Evolutionary conservation across 2,888 invertebrate genomes (phyloP), one percentile per base, ranked within the genome.

Genomic region (Chydorus sphaericus): DNA sequence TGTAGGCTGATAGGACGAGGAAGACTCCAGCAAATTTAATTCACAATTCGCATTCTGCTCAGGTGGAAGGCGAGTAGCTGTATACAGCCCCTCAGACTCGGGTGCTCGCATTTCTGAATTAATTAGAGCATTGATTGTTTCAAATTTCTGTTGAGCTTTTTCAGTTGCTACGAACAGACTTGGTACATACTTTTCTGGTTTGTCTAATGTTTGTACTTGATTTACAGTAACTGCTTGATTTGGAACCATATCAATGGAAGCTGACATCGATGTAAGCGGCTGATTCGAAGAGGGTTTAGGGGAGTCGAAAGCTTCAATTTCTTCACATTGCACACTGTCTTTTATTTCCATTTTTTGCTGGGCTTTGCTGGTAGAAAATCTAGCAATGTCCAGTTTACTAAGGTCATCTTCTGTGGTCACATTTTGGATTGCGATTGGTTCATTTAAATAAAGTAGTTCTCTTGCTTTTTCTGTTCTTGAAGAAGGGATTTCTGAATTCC

Each of bases 81-180:
- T 67, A 59, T 80, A 74, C 23, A 74, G 71, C 2, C 80, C 81
- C 73, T 84, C 84, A 59, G 77, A 75, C 69, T 85, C 85, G 59
- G 81, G 78, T 1, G 80, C 75, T 62, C 80, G 69, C 62, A 77
- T 79, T 65, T 80, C 77, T 16, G 81, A 81, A 0, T 62, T 64
- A 4, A 78, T 69, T 48, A 81, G 67, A 0, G 85, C 69, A 57
- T 77, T 75, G 67, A 78, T 74, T 26, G 75, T 77, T 11, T 33
- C 49, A 7, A 55, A 26, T 26, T 23, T 31, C 6, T 33, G 48
- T 3, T 18, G 48, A 4, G 85, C 86, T 10, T 78, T 75, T 76
- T 86, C 85, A 2, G 85, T 85, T 0, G 85, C 81, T 2, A 85
- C 85, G 65, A 85, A 82, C 52, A 83, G 69, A 69, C 85, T 83